Conservation (phyloP, 2,797 vertebrate species). For the Tadarida brasiliensis region DNA sequence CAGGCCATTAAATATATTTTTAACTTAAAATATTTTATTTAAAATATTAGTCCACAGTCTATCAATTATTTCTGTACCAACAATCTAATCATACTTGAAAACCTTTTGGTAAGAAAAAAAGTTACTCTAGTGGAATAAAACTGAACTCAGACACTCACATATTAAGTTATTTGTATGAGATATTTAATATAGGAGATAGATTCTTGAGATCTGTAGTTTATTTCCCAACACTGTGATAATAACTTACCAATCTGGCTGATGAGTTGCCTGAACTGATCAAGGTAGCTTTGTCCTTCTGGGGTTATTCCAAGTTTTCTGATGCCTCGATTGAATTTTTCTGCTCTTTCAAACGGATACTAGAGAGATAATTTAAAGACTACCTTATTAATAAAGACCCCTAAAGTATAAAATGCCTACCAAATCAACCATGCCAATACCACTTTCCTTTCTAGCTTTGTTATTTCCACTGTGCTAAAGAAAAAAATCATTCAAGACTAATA, state of each 20-base stretch:
- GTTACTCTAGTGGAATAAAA: background rate
- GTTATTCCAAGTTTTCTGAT: slow-evolving; percentile 98
- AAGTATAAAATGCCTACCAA: slow-evolving; percentile 46
- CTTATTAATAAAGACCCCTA: slow-evolving; percentile 63
- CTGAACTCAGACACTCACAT: background rate
- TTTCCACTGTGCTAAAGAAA: background rate
- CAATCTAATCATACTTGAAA: background rate
- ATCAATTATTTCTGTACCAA: slow-evolving; percentile 28
- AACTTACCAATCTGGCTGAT: slow-evolving; percentile 98
- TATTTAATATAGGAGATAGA: background rate
- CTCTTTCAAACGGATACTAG: slow-evolving; percentile 98
- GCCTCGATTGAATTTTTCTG: slow-evolving; percentile 99
- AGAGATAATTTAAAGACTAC: slow-evolving; percentile 74
- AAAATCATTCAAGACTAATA: slow-evolving; percentile 5
- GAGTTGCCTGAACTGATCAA: slow-evolving; percentile 99
- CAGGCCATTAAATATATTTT: background rate
- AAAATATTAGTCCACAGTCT: background rate
- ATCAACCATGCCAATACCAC: background rate
- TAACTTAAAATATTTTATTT: slow-evolving; percentile 27
- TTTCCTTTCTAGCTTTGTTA: slow-evolving; percentile 40
- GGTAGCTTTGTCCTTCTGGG: slow-evolving; percentile 98
- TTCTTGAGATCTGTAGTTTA: background rate
- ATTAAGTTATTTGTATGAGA: background rate
- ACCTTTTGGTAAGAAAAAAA: background rate
- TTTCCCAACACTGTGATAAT: background rate